phyloP scores from a whole-genome alignment of 2,113 vertebrate species.

The Mobula hypostoma region DNA sequence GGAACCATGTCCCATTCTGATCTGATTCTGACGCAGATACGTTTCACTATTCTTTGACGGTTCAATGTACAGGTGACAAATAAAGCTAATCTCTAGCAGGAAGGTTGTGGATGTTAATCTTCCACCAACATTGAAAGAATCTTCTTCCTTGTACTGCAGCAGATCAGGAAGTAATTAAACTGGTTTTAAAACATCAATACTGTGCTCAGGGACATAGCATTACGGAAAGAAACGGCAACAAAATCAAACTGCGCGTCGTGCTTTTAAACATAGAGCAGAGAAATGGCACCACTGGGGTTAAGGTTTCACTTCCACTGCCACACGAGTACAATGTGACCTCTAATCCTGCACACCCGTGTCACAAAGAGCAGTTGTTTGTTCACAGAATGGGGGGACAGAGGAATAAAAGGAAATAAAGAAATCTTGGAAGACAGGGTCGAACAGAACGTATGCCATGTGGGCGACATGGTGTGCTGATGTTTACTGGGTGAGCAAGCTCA shows the following conservation, averaged over 20 bases:
- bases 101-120: neutral
- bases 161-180: neutral
- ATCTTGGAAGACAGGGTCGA: slow-evolving; percentile 4
- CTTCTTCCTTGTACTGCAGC: no score
- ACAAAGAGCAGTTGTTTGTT: slow-evolving; percentile 53
- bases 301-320: slow-evolving; percentile 49
- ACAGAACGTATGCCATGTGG: slow-evolving; percentile 8
- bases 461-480: neutral
- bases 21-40: no score
- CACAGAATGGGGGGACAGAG: slow-evolving; percentile 15
- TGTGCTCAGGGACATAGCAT: neutral
- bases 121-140: neutral
- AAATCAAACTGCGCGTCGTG: neutral
- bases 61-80: no score
- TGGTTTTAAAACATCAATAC: neutral
- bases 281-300: slow-evolving; percentile 40
- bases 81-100: neutral
- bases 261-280: neutral
- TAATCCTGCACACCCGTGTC: slow-evolving; percentile 37
- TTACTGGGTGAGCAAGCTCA: neutral
- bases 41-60: no score
- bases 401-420: neutral
- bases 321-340: slow-evolving; percentile 46
- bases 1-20: no score
- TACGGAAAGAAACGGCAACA: neutral